phyloP scores from a whole-genome alignment of 2,888 invertebrate genomes.

The Macrophya annulata region DNA sequence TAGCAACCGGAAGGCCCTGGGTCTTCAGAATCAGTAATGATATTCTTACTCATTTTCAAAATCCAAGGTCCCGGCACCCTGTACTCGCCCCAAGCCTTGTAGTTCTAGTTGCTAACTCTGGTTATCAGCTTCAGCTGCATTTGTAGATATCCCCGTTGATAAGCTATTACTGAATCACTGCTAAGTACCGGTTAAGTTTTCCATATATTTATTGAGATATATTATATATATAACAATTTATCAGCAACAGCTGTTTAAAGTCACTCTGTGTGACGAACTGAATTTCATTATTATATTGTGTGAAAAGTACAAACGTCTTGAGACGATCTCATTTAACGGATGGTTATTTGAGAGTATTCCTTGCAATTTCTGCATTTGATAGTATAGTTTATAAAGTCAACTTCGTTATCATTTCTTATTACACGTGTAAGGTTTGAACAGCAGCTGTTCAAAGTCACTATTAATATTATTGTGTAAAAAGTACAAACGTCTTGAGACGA shows the following conservation, averaged over 20 bases:
- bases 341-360: background rate
- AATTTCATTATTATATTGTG: background rate
- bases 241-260: background rate
- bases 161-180: too few species aligned
- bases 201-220: background rate
- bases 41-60: too few species aligned
- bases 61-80: too few species aligned
- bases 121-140: too few species aligned
- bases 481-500: background rate
- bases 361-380: slow-evolving; percentile 6
- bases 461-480: background rate
- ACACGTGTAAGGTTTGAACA: background rate
- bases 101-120: too few species aligned
- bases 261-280: slow-evolving; percentile 11
- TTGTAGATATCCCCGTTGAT: too few species aligned
- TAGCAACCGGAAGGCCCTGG: too few species aligned
- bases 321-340: background rate
- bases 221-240: background rate
- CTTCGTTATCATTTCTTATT: background rate
- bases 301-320: background rate
- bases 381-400: background rate
- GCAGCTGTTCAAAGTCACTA: background rate
- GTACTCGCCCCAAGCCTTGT: too few species aligned
- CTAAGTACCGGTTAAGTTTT: too few species aligned
- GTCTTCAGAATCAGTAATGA: too few species aligned